Base-by-base conservation (phyloP, 1,140 invertebrate species). In the Drosophila punjabiensis region DNA sequence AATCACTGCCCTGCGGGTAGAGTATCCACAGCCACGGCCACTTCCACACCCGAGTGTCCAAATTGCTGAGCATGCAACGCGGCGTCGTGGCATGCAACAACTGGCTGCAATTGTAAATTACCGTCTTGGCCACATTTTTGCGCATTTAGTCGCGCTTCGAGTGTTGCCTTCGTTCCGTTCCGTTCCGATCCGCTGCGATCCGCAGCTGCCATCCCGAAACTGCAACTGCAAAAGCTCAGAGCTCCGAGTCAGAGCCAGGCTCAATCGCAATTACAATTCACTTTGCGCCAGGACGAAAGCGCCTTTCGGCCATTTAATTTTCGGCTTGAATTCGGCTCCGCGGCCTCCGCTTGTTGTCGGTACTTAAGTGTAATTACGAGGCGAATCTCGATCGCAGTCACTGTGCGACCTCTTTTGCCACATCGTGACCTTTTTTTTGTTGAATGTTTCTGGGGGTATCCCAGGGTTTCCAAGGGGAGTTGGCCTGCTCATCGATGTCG, bases 51-150 rank as follows among this genome's bases (percentile, higher is more conserved):
- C 35, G 67, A 52, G 39, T 69, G 55, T 58, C 43, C 50, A 56
- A 75, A 74, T 62, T 58, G 48, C 61, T 58, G 70, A 78, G 56
- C 66, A 69, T 68, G 64, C 64, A 67, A 45, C 64, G 64, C 47
- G 66, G 33, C 41, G 55, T 35, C 58, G 75, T 78, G 74, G 74
- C 63, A 69, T 67, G 75, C 76, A 78, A 78, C 73, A 75, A 61
- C 55, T 68, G 78, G 56, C 53, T 89, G 86, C 86, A 89, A 90
- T 89, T 89, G 86, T 85, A 90, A 89, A 89, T 89, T 89, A 89
- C 86, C 74, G 86, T 90, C 85, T 89, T 89, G 88, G 85, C 85
- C 83, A 89, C 81, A 89, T 89, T 89, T 88, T 89, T 89, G 85
- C 86, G 81, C 85, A 89, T 90, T 90, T 89, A 89, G 85, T 89